Evolutionary conservation across 2,113 vertebrate species (phyloP).

Genomic region (Microcebus tavaratra): DNA sequence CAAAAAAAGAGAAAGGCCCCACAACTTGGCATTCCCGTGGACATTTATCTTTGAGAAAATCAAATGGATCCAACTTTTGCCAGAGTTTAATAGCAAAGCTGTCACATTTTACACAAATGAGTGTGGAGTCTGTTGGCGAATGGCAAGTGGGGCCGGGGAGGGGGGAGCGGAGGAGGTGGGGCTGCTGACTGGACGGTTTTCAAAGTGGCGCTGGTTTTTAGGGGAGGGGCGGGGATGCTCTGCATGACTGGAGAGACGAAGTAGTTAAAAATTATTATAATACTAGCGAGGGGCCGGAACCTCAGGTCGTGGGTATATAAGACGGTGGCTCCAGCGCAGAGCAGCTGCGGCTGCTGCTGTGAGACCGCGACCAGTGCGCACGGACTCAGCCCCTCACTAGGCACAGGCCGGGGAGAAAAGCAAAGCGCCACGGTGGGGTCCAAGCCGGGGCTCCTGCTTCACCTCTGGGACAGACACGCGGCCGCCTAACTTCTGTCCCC

Average conservation of each 20-base stretch:
- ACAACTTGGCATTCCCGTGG: conserved; percentile 47
- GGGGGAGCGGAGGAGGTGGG: neutral
- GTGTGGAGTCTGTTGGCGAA: neutral
- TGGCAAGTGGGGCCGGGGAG: neutral
- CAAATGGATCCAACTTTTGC: conserved; percentile 74
- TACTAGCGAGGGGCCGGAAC: conserved; percentile 18
- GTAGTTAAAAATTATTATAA: conserved; percentile 66
- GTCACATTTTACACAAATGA: conserved; percentile 72
- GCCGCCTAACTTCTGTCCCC: neutral
- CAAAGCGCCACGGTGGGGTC: rapidly evolving
- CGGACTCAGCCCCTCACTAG: neutral
- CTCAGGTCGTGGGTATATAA: conserved; percentile 60
- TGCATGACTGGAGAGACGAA: conserved; percentile 52
- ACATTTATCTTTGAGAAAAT: conserved; percentile 74
- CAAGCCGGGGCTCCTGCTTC: neutral
- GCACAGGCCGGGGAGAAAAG: neutral
- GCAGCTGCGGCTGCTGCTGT: neutral
- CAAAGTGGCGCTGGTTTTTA: conserved; percentile 55
- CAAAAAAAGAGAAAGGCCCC: conserved; percentile 21
- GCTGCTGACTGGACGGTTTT: conserved; percentile 68
- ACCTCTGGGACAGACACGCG: neutral
- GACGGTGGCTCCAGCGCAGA: neutral
- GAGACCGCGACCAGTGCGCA: neutral
- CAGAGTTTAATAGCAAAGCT: conserved; percentile 76
- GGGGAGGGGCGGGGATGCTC: conserved; percentile 58